Evolutionary conservation across 2,888 invertebrate genomes (phyloP), one percentile per base, ranked within the genome.

Genomic region (Rhagophthalmus giganteus): DNA sequence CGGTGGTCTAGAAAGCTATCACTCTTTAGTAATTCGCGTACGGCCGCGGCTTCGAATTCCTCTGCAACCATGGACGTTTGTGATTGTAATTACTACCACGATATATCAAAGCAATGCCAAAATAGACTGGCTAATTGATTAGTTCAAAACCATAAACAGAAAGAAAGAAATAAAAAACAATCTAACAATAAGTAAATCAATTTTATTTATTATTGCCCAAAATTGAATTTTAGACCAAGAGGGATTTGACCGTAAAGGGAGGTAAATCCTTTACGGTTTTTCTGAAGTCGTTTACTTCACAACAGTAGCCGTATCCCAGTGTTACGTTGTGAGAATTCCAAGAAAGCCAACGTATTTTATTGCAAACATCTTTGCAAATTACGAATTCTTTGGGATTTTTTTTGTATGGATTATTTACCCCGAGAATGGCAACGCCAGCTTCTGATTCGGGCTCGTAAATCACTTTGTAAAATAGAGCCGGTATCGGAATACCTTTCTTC

Each of bases 291-390:
- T 77, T 72, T 11, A 85, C 74, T 1, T 75, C 73, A 65, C 85
- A 86, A 61, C 83, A 84, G 69, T 85, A 84, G 33, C 81, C 80
- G 69, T 81, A 80, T 0, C 85, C 85, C 10, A 75, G 65, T 46
- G 73, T 72, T 15, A 80, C 72, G 56, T 80, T 74, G 49, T 78
- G 73, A 0, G 77, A 72, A 1, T 64, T 49, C 83, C 83, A 84
- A 1, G 66, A 68, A n/a, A 85, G 67, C 85, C 86, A 85, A 60
- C 71, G 74, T 60, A 84, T 78, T 33, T 79, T 76, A 10, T 69
- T 59, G 65, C 84, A 84, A 56, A 83, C 72, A 45, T 81, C 76
- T 15, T 63, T 44, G 27, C 71, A 72, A 47, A 71, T 55, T 12
- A 64, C 37, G 35, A 64, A 60, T 13, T 57, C 47, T 1, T 44